phyloP scores from a whole-genome alignment of 2,113 vertebrate species.

The Tragelaphus buxtoni region DNA sequence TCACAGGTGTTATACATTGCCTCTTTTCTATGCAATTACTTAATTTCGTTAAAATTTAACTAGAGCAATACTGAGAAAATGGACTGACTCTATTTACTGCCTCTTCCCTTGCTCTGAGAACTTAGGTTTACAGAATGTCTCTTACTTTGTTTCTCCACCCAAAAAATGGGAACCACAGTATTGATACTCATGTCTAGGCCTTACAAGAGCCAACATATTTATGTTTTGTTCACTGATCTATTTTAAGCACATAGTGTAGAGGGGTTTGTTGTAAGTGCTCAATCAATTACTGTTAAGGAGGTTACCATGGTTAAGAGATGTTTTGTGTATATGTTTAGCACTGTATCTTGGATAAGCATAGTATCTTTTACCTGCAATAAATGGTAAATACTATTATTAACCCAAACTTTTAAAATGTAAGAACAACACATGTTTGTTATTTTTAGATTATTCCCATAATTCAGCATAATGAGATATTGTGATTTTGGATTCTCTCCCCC shows the following conservation, averaged over 20 bases:
- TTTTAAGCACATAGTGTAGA: background rate
- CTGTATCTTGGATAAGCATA: background rate
- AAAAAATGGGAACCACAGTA: background rate
- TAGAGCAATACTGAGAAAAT: background rate
- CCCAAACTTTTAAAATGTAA: background rate
- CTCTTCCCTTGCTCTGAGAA: background rate
- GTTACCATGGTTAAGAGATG: background rate
- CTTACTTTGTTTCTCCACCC: background rate
- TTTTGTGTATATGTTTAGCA: background rate
- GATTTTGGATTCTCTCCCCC: background rate
- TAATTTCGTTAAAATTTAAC: background rate
- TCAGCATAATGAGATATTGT: background rate
- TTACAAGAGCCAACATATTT: background rate
- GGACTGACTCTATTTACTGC: background rate
- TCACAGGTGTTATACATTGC: background rate
- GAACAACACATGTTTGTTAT: background rate
- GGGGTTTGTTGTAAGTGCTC: background rate
- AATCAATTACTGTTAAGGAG: background rate
- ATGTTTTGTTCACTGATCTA: background rate
- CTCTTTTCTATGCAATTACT: background rate
- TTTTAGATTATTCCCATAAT: background rate
- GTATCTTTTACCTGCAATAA: background rate
- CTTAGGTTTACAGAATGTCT: background rate
- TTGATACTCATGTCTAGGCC: background rate
- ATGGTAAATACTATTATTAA: background rate